Evolutionary conservation across 2,113 vertebrate species (phyloP).

Genomic region (Spheniscus mendiculus): DNA sequence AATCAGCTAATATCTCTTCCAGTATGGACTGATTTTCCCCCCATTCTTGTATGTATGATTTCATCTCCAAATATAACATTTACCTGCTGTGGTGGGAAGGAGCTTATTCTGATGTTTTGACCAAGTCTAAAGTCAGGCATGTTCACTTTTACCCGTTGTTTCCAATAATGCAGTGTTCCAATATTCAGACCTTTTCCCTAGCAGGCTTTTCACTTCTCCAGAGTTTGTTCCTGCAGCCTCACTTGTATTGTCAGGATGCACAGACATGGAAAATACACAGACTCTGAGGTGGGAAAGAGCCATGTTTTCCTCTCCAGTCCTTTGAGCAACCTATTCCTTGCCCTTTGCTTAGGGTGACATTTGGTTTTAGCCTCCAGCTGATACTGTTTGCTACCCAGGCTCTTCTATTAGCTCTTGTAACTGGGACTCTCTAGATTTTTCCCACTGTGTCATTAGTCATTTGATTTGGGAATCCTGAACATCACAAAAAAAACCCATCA

Average conservation of each 20-base stretch:
- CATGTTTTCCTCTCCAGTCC: background rate
- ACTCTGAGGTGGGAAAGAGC: background rate
- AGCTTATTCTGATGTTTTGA: background rate
- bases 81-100: background rate
- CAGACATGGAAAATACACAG: background rate
- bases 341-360: background rate
- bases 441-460: fast-evolving
- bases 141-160: background rate
- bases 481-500: background rate
- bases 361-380: background rate
- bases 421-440: background rate
- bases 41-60: background rate
- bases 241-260: background rate
- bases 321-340: background rate
- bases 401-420: background rate
- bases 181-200: background rate
- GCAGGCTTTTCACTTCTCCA: background rate
- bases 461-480: background rate
- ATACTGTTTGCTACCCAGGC: background rate
- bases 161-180: background rate
- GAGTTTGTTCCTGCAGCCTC: background rate
- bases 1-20: background rate
- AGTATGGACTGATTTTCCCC: background rate
- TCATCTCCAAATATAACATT: background rate
- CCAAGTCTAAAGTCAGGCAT: background rate